Base-by-base conservation (phyloP, 1,140 invertebrate genomes). In the Harpegnathos saltator region DNA sequence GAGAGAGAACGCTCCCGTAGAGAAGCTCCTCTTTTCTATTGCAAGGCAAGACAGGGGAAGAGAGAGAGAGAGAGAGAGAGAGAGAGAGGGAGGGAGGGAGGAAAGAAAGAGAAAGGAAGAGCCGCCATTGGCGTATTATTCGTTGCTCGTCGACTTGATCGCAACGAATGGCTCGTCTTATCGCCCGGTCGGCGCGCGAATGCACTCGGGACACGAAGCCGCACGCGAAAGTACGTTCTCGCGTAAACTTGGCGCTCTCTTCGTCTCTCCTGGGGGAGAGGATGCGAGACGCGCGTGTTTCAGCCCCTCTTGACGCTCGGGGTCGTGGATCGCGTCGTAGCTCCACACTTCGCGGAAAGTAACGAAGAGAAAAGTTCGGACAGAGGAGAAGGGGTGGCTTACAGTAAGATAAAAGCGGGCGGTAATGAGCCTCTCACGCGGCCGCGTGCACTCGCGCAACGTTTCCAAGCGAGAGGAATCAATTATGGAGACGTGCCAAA, bases 401-500 rank as follows among this genome's bases (percentile, higher is more conserved):
- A 19, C 52, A 9, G 11, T n/a, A 33, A 44, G 65, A 80, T 80
- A 80, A 69, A 48, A 59, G 59, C 73, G 44, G 0, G 3, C 58
- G 52, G 38, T 77, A 77, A 77, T 68, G 75, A 58, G 22, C 26
- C 22, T 9, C n/a, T 58, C 63, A 12, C 69, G 44, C 15, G 26
- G 29, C 48, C 26, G n/a, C 29, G 5, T n/a, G n/a, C 29, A 5
- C 29, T 17, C 2, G 54, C 50, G 63, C 33, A 22, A 11, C 22
- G 75, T 52, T 69, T 26, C 26, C 15, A 15, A 68, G 75, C 11
- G 38, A 69, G 65, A 58, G 33, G 33, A 71, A 80, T 80, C 75
- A 71, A 80, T 80, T 80, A 80, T 80, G 65, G 75, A 69, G 75
- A 78, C 65, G 26, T 58, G 63, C 65, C 75, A 80, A 44, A 71